A percentile compares a stretch with the other conserved stretches of the same genome.
phyloP scores from a whole-genome alignment of 2,888 invertebrate species.

The Mesorhabditis belari region DNA sequence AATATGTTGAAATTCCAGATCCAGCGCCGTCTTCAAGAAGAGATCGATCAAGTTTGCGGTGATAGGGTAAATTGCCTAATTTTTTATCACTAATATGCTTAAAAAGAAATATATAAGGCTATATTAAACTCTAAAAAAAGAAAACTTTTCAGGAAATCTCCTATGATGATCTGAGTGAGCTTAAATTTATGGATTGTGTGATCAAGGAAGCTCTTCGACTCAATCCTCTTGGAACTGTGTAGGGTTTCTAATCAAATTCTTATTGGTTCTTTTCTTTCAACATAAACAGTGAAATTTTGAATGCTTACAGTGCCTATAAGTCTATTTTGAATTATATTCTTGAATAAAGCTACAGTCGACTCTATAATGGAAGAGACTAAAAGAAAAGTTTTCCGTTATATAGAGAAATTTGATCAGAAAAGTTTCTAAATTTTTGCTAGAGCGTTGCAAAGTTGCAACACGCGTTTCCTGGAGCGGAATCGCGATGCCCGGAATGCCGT shows the following conservation, averaged over 20 bases:
- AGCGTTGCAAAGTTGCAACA: too few species aligned
- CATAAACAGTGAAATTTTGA: too few species aligned
- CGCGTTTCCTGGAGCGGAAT: too few species aligned
- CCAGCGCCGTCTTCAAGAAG: conserved; percentile 10
- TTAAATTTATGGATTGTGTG: conserved; percentile 27
- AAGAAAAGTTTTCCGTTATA: too few species aligned
- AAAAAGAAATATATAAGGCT: neutral
- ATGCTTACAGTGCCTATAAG: too few species aligned
- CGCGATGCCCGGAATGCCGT: too few species aligned
- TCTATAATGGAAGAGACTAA: too few species aligned
- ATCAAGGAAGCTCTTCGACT: conserved; percentile 27
- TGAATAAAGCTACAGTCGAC: too few species aligned
- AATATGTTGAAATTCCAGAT: neutral
- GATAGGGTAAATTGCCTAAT: conserved; percentile 1
- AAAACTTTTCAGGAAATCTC: conserved; percentile 9
- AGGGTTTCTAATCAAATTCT: conserved; percentile 3
- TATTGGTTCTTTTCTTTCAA: neutral
- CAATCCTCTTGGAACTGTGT: conserved; percentile 22
- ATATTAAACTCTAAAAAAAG: neutral
- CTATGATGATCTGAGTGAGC: conserved; percentile 14
- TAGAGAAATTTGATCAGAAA: too few species aligned
- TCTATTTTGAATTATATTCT: too few species aligned
- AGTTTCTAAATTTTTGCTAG: too few species aligned
- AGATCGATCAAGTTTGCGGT: conserved; percentile 14
- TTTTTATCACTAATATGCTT: neutral